Conservation (phyloP, 2,113 vertebrate species). For the Podarcis muralis region DNA sequence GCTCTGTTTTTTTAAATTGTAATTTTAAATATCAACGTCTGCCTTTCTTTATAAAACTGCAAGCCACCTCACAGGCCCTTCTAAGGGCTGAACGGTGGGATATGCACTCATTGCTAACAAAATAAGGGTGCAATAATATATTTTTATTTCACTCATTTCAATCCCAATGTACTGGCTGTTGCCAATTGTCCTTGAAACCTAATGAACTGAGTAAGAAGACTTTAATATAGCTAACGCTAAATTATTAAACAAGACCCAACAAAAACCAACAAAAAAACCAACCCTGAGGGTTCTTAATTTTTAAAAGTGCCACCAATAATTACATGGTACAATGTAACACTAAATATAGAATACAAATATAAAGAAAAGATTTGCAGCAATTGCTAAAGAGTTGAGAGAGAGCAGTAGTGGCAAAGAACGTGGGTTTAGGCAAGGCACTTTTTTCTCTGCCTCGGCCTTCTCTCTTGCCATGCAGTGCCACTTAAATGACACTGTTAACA, state of each 20-base stretch:
- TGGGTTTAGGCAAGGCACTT: not conserved
- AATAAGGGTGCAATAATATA: slow-evolving; percentile 35
- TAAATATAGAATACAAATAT: slow-evolving; percentile 66
- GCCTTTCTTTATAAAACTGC: too few relatives aligned
- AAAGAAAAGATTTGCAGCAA: slow-evolving; percentile 41
- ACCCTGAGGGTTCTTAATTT: slow-evolving; percentile 71
- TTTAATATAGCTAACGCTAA: slow-evolving; percentile 65
- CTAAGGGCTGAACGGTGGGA: too few relatives aligned
- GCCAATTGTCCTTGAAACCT: slow-evolving; percentile 67
- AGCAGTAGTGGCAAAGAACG: not conserved
- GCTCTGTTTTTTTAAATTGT: too few relatives aligned
- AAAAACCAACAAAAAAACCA: slow-evolving; percentile 39
- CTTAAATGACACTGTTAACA: not conserved
- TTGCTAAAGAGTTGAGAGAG: not conserved
- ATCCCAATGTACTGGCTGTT: slow-evolving; percentile 50
- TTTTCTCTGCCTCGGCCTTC: not conserved
- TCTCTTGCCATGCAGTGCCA: not conserved
- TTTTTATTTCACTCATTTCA: slow-evolving; percentile 49
- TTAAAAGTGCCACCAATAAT: slow-evolving; percentile 73
- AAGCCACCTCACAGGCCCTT: not conserved
- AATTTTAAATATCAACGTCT: too few relatives aligned
- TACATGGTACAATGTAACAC: slow-evolving; percentile 67
- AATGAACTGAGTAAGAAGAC: slow-evolving; percentile 73
- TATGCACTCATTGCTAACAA: slow-evolving; percentile 32
- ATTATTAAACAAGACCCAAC: slow-evolving; percentile 64